A percentile compares a stretch with the other conserved stretches of the same genome.
These are phyloP conservation scores for Archocentrus centrarchus DNA, from an alignment of 2,113 vertebrate genomes.

Conservation along the genomic window DNA sequence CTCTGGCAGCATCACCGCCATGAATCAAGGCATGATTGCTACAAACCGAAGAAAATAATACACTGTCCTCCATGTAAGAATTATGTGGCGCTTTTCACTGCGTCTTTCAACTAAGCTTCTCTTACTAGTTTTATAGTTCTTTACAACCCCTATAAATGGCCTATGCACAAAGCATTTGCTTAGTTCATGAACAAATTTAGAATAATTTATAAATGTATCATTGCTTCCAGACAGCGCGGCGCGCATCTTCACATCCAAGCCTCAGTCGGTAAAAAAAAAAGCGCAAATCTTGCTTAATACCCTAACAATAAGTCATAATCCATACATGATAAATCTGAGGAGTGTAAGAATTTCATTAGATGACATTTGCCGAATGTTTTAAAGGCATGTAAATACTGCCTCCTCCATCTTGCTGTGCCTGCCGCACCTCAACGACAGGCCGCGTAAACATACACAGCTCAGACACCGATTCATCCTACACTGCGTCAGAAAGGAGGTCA, in stretches of 20 bases:
- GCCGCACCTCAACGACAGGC: constrained; percentile 77
- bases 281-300: not conserved
- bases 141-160: not conserved
- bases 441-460: constrained; percentile 69
- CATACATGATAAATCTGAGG: not conserved
- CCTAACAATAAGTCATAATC: not conserved
- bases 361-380: not conserved
- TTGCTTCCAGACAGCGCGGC: not conserved
- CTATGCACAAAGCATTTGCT: too few relatives aligned
- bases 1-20: constrained; percentile 29
- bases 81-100: not conserved
- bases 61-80: not conserved
- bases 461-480: constrained; percentile 34
- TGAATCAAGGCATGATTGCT: constrained; percentile 26
- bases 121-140: fast-evolving
- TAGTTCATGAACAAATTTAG: not conserved
- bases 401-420: constrained; percentile 69
- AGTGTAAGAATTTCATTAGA: not conserved
- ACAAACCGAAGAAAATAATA: not conserved
- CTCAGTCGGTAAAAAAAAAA: not conserved
- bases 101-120: not conserved
- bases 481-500: constrained; percentile 69
- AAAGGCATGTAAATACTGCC: constrained; percentile 56
- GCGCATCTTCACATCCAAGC: not conserved
- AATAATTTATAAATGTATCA: not conserved